phyloP scores from a whole-genome alignment of 2,113 vertebrate species.

The Sceloporus undulatus region DNA sequence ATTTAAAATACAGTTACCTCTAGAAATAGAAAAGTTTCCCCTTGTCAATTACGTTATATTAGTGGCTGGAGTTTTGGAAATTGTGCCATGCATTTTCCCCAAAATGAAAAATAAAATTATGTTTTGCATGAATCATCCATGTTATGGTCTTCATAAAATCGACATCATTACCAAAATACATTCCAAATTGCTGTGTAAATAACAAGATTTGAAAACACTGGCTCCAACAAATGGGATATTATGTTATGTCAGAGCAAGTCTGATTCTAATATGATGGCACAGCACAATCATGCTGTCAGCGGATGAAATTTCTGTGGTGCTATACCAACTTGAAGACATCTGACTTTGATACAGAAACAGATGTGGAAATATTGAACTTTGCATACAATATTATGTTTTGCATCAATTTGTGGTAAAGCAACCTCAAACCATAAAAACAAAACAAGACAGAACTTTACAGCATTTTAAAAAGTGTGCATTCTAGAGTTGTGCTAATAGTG shows the following conservation, averaged over 20 bases:
- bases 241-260: constrained; percentile 75
- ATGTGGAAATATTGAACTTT: constrained; percentile 43
- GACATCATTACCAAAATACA: constrained; percentile 79
- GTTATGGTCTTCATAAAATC: constrained; percentile 69
- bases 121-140: constrained; percentile 75
- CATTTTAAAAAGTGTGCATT: constrained; percentile 30
- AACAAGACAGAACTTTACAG: constrained; percentile 55
- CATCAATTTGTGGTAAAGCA: not conserved
- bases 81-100: constrained; percentile 63
- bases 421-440: constrained; percentile 36
- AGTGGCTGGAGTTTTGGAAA: constrained; percentile 70
- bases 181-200: constrained; percentile 75
- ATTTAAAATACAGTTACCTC: constrained; percentile 66
- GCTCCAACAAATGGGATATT: constrained; percentile 58
- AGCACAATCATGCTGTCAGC: constrained; percentile 43
- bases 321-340: constrained; percentile 43
- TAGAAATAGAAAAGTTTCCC: constrained; percentile 77
- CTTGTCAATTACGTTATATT: constrained; percentile 79
- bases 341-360: constrained; percentile 55
- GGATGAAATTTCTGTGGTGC: constrained; percentile 51
- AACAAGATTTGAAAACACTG: constrained; percentile 64
- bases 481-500: not conserved
- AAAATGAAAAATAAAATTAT: constrained; percentile 62
- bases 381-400: constrained; percentile 5
- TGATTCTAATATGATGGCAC: constrained; percentile 60